These are phyloP conservation scores for Vespertilio murinus DNA, from an alignment of 2,797 vertebrate genomes.

Conservation along the genomic window DNA sequence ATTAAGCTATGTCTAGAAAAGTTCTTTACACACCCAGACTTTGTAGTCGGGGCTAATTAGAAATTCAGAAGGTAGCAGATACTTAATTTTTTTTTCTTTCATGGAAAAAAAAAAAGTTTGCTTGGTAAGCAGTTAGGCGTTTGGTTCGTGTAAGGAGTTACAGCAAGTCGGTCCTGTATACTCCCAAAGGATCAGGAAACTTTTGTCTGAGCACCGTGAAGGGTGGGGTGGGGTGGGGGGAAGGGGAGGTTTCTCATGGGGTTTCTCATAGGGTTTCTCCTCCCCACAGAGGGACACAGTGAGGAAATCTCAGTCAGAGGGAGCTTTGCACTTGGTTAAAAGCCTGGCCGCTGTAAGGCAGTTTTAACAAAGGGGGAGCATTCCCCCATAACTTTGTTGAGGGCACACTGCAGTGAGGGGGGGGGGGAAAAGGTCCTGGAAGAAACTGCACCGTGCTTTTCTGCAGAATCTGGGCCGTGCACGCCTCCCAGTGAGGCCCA, in stretches of 20 bases:
- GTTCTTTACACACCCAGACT: background rate
- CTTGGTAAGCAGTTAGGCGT: background rate
- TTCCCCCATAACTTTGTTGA: background rate
- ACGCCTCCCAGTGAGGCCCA: fast-evolving
- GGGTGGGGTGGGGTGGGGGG: background rate
- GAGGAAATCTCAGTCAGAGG: background rate
- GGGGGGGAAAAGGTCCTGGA: background rate
- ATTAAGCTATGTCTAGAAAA: background rate
- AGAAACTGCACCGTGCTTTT: background rate
- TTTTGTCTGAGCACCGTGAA: conserved; percentile 11
- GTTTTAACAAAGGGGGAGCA: background rate
- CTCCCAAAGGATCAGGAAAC: background rate
- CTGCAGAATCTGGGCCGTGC: background rate
- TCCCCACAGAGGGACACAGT: background rate
- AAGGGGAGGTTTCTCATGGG: too few species aligned
- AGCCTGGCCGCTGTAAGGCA: background rate
- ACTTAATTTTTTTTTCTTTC: background rate
- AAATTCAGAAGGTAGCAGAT: background rate
- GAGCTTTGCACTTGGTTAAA: background rate
- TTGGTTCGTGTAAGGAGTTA: background rate
- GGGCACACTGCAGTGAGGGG: background rate
- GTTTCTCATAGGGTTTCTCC: background rate
- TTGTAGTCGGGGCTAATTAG: background rate
- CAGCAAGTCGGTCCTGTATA: background rate
- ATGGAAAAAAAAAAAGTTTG: background rate